These are phyloP conservation scores for Drosophila equinoxialis DNA, from an alignment of 1,140 invertebrate species.

Conservation along the genomic window DNA sequence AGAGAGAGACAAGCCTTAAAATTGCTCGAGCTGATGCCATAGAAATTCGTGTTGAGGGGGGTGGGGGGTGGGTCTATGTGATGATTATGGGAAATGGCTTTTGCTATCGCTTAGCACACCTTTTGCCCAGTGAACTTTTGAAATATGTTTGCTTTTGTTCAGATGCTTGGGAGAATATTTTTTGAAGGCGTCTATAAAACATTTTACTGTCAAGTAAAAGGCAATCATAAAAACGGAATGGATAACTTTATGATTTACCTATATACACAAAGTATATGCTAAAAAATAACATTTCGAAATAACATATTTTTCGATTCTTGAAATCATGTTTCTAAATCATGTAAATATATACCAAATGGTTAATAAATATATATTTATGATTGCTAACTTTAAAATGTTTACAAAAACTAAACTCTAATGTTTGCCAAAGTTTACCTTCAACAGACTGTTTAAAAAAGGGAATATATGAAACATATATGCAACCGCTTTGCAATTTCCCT, in stretches of 20 bases:
- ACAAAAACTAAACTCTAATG: too few relatives aligned
- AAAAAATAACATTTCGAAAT: not conserved
- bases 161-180: slow-evolving; percentile 50
- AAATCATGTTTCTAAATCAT: too few relatives aligned
- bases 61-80: slow-evolving; percentile 43
- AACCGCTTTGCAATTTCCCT: too few relatives aligned
- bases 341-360: too few relatives aligned
- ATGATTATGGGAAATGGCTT: slow-evolving; percentile 64
- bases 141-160: slow-evolving; percentile 32
- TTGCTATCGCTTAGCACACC: slow-evolving; percentile 60
- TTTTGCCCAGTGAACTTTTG: slow-evolving; percentile 54
- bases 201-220: slow-evolving; percentile 4
- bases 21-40: slow-evolving; percentile 57
- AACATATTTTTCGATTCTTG: not conserved
- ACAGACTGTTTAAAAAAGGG: too few relatives aligned
- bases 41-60: slow-evolving; percentile 52
- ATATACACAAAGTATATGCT: too few relatives aligned
- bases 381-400: too few relatives aligned
- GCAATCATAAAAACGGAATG: not conserved
- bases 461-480: too few relatives aligned
- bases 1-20: slow-evolving; percentile 66
- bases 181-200: slow-evolving; percentile 29
- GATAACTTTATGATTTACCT: not conserved
- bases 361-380: too few relatives aligned
- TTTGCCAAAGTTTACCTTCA: too few relatives aligned